Base-by-base conservation (phyloP, 1,140 invertebrate species). In the Palaemon carinicauda region DNA sequence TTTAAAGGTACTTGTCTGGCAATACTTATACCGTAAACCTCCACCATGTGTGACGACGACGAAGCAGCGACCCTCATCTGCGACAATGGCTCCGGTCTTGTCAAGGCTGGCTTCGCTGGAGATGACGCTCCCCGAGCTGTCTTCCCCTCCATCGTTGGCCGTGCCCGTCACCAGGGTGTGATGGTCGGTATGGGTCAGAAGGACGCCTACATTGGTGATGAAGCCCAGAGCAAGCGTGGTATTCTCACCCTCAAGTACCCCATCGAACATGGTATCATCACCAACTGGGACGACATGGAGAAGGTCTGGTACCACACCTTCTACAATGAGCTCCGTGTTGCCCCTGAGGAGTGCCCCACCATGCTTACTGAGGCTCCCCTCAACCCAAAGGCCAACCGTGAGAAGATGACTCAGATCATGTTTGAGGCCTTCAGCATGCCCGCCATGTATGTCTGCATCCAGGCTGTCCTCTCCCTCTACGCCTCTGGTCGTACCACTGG, bases 111-210 rank as follows among this genome's bases (percentile, higher is more conserved):
- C 87, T 94, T 94, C 90, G 94, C 94, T 89, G 94, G 94, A 89
- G 97, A 99, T 92, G 97, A 98, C 91, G 97, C 97, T 65, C 97
- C 97, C 52, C 94, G 97, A 91, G 97, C 97, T 91, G 97, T 98
- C 74, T 98, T 98, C 93, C 97, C 97, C 77, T 94, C 94, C 60
- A 94, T 94, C 90, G 93, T 94, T 73, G 93, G 94, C 86, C 91
- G 94, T 77, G 94, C 93, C 69, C 90, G 94, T 81, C 93, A 94
- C 74, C 88, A 89, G 96, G 96, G 90, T 88, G 96, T 98, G 90
- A 97, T 98, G 97, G 97, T 98, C 89, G 97, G 97, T 93, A 98
- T 98, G 97, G 97, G 97, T 88, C 97, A 98, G 92, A 98, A 97
- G 91, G 95, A 96, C 93, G 94, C 91, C 90, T 97, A 96, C 91